Base-by-base conservation (phyloP, 2,113 vertebrate species). In the Shinisaurus crocodilurus region DNA sequence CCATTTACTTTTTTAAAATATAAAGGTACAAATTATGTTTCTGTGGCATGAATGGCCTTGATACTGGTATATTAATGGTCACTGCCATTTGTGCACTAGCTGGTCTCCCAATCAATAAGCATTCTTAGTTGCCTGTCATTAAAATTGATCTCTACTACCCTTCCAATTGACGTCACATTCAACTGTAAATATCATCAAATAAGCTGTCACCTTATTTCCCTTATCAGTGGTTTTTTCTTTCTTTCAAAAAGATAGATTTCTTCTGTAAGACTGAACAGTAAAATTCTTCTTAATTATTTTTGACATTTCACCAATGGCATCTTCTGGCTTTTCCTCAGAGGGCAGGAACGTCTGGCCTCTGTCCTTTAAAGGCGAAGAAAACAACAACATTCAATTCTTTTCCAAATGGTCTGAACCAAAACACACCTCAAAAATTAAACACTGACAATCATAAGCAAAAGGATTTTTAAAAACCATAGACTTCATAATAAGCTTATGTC, bases 121-220 rank as follows among this genome's bases (percentile, higher is more conserved):
- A 8, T 95, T 92, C 93, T 96, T 95, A 96, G 94, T 94, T 96
- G 57, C 94, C 96, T 97, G 96, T 94, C 95, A 93, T 97, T 97
- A 96, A 96, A 96, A 96, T 97, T 96, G 96, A 96, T 96, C 96
- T 92, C 83, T 89, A 85, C 93, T 93, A 89, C 88, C 82, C 86
- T 95, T 96, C 94, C 95, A 90, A 92, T 87, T 97, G 96, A 97
- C 93, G 87, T 97, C 97, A 97, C 90, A 97, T 93, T 93, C 94
- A 96, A 90, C 93, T 96, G 95, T 96, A 97, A 97, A 96, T 97
- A 97, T 96, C 96, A 96, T 96, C 95, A 96, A 96, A 94, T 95
- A 96, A 96, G 88, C 90, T 95, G 93, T 96, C 95, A 97, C 92
- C 89, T 96, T 90, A 43, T 95, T 97, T 97, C 96, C 95, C 94